Base-by-base conservation (phyloP, 2,888 invertebrate genomes). In the Zygothrica quintamaculata region DNA sequence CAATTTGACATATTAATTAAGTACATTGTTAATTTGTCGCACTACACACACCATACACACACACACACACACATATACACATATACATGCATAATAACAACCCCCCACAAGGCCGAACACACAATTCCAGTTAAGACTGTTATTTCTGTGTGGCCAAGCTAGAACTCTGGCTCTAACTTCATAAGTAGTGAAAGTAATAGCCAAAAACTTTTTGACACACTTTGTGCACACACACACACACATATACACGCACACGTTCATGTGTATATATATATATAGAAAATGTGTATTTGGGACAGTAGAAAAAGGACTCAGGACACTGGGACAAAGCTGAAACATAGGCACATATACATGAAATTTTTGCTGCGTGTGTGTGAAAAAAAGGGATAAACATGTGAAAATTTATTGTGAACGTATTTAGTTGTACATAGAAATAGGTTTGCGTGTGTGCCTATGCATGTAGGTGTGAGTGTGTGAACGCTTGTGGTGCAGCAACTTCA, bases 181-280 rank as follows among this genome's bases (percentile, higher is more conserved):
- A 9, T 66, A 80, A 84, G 84, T 84, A 84, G 85, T 81, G 78
- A 84, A 84, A 87, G 85, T 87, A 74, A 78, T 73, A 75, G 74
- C 66, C 76, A 72, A 79, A 77, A 84, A 87, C 65, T 87, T 84
- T 87, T 72, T 84, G 85, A 69, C 87, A 84, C 84, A 82, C 86
- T 86, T 82, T 73, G 68, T 42, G 58, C 66, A 55, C 71, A 47
- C 56, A 51, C 39, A 50, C 44, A 69, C 48, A 53, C 18, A 60
- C 34, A 52, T 12, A 34, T 25, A 50, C 26, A 47, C 42, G n/a
- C n/a, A n/a, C n/a, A n/a, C n/a, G n/a, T n/a, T n/a, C n/a, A n/a
- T n/a, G n/a, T n/a, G n/a, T n/a, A 60, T 33, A 52, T 51, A 47
- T 16, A 16, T 40, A 34, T 5, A 16, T 7, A 31, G 8, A 33